phyloP scores from a whole-genome alignment of 2,797 vertebrate species.

The Syngnathus acus region DNA sequence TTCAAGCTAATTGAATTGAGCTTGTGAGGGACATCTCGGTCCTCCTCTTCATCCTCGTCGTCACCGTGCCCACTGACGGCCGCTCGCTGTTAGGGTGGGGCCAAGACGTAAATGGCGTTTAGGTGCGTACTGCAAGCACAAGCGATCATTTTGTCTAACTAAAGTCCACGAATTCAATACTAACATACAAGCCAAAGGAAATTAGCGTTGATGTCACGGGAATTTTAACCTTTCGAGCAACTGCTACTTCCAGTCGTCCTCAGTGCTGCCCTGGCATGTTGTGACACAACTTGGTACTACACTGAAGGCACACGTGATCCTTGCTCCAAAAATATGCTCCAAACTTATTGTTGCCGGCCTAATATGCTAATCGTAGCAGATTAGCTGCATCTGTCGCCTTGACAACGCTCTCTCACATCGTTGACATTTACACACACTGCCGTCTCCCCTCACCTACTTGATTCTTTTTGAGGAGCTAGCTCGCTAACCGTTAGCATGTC shows the following conservation, averaged over 20 bases:
- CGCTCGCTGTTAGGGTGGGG: conserved; percentile 14
- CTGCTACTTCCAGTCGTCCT: not conserved
- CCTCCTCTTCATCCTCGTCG: conserved; percentile 27
- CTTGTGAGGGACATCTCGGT: conserved; percentile 18
- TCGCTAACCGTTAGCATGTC: not conserved
- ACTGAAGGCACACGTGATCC: not conserved
- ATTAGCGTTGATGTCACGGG: no score
- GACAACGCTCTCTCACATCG: no score
- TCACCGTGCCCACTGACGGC: conserved; percentile 32
- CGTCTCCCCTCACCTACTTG: not conserved
- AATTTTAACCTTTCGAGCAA: no score
- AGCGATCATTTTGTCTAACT: no score
- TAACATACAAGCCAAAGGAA: no score
- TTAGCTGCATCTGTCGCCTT: no score
- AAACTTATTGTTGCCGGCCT: no score
- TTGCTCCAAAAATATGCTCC: not conserved
- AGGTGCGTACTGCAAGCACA: no score
- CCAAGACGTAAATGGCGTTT: not conserved
- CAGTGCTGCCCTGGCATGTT: not conserved
- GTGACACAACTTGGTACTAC: not conserved
- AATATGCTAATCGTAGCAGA: no score
- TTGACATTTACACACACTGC: not conserved
- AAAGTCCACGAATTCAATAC: no score
- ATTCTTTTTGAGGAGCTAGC: not conserved
- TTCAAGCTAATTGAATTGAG: conserved; percentile 47